These are phyloP conservation scores for Allolobophora icterica DNA, from an alignment of 2,888 invertebrate genomes.

Conservation along the genomic window DNA sequence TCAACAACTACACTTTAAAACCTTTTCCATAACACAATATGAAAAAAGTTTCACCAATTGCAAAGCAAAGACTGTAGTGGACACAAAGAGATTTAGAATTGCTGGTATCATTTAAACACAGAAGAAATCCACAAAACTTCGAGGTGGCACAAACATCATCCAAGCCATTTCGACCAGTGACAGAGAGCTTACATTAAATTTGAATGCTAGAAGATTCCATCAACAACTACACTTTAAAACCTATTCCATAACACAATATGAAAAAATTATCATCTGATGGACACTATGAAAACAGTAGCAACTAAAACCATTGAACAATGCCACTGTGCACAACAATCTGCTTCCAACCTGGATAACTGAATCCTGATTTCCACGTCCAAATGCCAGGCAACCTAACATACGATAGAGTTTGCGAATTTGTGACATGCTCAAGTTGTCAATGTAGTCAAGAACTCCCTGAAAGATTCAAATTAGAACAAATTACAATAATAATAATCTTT, in stretches of 20 bases:
- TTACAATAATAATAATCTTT: too few species aligned
- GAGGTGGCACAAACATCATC: neutral
- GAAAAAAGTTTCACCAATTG: neutral
- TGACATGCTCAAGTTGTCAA: conserved; percentile 76
- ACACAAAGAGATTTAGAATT: too few species aligned
- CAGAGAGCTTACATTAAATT: neutral
- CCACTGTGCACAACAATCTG: neutral
- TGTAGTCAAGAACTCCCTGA: conserved; percentile 73
- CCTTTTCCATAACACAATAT: neutral
- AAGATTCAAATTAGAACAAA: conserved; percentile 10
- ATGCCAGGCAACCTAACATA: conserved; percentile 79
- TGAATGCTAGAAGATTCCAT: neutral
- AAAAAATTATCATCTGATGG: neutral
- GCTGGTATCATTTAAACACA: neutral
- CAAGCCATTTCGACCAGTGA: neutral
- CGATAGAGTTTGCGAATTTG: conserved; percentile 81
- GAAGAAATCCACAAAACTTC: neutral
- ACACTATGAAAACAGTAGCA: neutral
- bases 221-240: neutral
- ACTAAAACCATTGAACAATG: neutral
- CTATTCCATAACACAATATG: neutral
- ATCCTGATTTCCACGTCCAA: conserved; percentile 55
- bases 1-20: neutral
- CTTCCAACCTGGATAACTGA: conserved; percentile 64
- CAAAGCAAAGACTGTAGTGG: too few species aligned